Evolutionary conservation across 2,113 vertebrate genomes (phyloP), one percentile per base, ranked within the genome.

Genomic region (Pardalotus punctatus): DNA sequence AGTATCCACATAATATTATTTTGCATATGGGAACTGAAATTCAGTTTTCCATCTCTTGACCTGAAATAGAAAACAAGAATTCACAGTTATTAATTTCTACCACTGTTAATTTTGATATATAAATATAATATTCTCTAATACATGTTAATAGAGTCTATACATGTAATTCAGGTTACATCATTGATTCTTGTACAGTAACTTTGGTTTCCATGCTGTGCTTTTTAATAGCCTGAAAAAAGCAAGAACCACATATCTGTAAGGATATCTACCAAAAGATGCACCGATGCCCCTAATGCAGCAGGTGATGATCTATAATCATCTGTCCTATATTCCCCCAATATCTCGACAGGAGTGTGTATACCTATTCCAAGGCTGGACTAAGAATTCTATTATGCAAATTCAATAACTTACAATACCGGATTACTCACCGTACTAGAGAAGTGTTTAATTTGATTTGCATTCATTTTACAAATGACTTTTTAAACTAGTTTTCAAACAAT

Each of bases 51-150:
- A 67, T 48, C 36, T 65, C 79, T 73, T 73, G 24, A 70, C 43
- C 71, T 70, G 64, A 88, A 94, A 86, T 29, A 43, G 80, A 81
- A 95, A 95, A 78, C 33, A 86, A 73, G 50, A 86, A 77, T 57
- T 77, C 54, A 31, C 19, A 82, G 29, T 62, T 70, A 80, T 8
- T 70, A 4, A 83, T 61, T 80, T 73, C 43, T 38, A 53, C 9
- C 20, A 48, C 25, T 50, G 7, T 42, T 91, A 29, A 27, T 64
- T 82, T 74, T 72, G 14, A 91, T 35, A 83, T 15, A 77, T 12
- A 54, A 53, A 88, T 48, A 66, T 8, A 64, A 50, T 28, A 82
- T 53, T 18, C 14, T 73, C 66, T 50, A 28, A 64, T 11, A 72
- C 3, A 45, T 12, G 12, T 20, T 38, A 87, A 64, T 17, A 38